Evolutionary conservation across 1,140 invertebrate species (phyloP).

Genomic region (Drosophila nikananu): DNA sequence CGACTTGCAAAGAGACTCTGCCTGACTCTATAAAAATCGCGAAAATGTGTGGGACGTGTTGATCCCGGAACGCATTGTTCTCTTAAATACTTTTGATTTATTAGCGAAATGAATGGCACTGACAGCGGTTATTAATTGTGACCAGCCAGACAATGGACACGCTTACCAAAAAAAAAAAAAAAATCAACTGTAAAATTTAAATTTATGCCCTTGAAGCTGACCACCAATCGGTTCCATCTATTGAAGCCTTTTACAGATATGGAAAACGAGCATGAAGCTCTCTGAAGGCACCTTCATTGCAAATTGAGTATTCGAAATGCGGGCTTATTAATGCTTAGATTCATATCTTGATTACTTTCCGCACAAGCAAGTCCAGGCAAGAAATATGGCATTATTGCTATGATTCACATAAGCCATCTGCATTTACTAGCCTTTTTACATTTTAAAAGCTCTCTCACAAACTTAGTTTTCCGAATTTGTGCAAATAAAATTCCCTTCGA

Average conservation of each 20-base stretch:
- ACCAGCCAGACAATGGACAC: slow-evolving; percentile 22
- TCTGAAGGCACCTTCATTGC: slow-evolving; percentile 12
- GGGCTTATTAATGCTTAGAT: slow-evolving; percentile 26
- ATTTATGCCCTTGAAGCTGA: slow-evolving; percentile 42
- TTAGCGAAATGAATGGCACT: slow-evolving; percentile 48
- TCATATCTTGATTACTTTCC: slow-evolving; percentile 26
- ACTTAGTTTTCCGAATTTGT: background rate
- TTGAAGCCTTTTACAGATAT: slow-evolving; percentile 8
- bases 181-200: slow-evolving; percentile 29
- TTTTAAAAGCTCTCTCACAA: background rate
- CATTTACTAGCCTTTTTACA: slow-evolving; percentile 5
- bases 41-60: slow-evolving; percentile 44
- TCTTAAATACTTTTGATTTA: slow-evolving; percentile 44
- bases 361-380: background rate
- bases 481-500: slow-evolving; percentile 1
- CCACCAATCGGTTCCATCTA: slow-evolving; percentile 24
- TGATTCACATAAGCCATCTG: slow-evolving; percentile 11
- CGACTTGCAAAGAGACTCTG: slow-evolving; percentile 19
- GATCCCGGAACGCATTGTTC: slow-evolving; percentile 44
- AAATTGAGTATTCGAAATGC: slow-evolving; percentile 23
- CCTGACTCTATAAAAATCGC: slow-evolving; percentile 11
- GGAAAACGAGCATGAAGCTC: background rate
- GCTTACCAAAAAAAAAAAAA: slow-evolving; percentile 40
- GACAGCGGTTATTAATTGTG: slow-evolving; percentile 54
- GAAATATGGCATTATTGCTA: slow-evolving; percentile 6